phyloP scores from a whole-genome alignment of 2,113 vertebrate genomes.

The Triplophysa tibetana region DNA sequence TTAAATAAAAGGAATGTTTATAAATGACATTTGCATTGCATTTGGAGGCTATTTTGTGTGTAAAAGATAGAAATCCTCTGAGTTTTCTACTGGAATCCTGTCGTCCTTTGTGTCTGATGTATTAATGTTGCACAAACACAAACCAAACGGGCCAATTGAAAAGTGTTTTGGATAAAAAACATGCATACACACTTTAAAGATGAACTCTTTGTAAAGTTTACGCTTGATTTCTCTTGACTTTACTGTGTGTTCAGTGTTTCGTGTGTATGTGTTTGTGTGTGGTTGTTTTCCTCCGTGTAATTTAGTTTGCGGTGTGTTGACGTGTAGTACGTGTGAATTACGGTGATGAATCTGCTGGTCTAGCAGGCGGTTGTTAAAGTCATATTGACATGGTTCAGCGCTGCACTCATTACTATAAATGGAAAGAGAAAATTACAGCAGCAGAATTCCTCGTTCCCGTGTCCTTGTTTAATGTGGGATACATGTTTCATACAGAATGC shows the following conservation, averaged over 20 bases:
- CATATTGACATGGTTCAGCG: not conserved
- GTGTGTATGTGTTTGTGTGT: not conserved
- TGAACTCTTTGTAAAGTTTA: too few species aligned
- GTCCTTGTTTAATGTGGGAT: constrained; percentile 5
- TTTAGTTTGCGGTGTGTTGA: not conserved
- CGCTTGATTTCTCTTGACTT: too few species aligned
- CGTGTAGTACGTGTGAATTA: not conserved
- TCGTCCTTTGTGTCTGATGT: too few species aligned
- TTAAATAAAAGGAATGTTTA: too few species aligned
- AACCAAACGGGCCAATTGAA: too few species aligned
- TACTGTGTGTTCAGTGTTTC: not conserved
- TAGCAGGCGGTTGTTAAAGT: constrained; percentile 1
- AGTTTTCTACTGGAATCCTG: too few species aligned
- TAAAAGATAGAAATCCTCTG: too few species aligned
- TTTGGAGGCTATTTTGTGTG: too few species aligned
- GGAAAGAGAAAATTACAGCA: not conserved
- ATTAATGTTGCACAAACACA: too few species aligned
- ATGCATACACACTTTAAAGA: too few species aligned
- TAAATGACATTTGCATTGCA: too few species aligned
- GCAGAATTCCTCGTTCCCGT: not conserved
- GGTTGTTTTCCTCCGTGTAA: not conserved
- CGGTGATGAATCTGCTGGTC: not conserved
- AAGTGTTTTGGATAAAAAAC: too few species aligned
- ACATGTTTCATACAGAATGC: not conserved
- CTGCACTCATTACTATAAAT: not conserved